Evolutionary conservation across 2,113 vertebrate species (phyloP), one percentile per base, ranked within the genome.

Genomic region (Protobothrops flavoviridis): DNA sequence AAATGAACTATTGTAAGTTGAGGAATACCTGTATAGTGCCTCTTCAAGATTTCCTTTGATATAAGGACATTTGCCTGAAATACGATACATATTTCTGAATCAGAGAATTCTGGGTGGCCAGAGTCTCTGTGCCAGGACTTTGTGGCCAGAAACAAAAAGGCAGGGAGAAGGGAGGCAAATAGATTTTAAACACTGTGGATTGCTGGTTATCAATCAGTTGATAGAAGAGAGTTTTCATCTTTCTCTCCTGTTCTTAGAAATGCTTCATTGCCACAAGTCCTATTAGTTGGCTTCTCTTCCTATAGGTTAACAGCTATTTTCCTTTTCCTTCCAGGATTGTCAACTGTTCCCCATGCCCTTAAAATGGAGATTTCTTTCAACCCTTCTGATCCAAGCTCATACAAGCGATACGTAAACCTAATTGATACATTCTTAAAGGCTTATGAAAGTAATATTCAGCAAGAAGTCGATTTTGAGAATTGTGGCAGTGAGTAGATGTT

Each of bases 331-430:
- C 48, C 93, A 98, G 98, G 98, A 95, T 61, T 98, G 91, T 97
- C 98, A 59, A 98, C 97, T 95, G 0, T 98, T 13, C 98, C 98
- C 59, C 97, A 97, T 94, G 98, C 98, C 90, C 94, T 97, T 91
- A 98, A 98, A 96, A 98, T 98, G 4, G 99, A 99, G 96, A 98
- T 99, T 90, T 4, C 96, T 90, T 99, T 98, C 96, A 95, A 4
- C 0, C 5, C 94, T 13, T 55, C 3, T 0, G 95, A 98, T 0
- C 0, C 29, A 0, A 13, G 0, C 0, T 87, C 89, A 48, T 99
- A 96, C 1, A 48, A 91, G 0, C 69, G 91, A 0, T 99, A 98
- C 1, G 85, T 96, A 23, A 8, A 15, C 0, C 97, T 93, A 95
- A 97, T 99, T 0, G 0, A 88, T 0, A 33, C 20, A 0, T 98